These are phyloP conservation scores for Pomacea maculata DNA, from an alignment of 1,140 invertebrate genomes.

Conservation along the genomic window DNA sequence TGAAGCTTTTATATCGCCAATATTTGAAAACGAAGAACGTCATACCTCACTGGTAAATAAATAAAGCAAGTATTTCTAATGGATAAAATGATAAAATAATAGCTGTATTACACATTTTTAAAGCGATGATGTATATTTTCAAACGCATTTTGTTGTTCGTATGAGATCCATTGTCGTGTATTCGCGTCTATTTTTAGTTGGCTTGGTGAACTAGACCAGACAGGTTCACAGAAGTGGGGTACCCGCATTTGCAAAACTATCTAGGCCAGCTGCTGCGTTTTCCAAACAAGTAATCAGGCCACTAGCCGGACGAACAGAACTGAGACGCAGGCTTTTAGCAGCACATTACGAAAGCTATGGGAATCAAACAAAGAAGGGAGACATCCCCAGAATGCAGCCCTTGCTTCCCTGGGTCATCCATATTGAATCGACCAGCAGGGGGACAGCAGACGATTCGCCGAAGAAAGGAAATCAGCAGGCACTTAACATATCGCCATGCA, in stretches of 20 bases:
- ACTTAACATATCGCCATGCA: background rate
- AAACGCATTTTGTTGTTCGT: background rate
- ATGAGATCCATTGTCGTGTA: conserved; percentile 10
- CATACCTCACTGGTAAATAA: background rate
- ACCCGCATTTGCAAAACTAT: background rate
- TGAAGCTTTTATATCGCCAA: background rate
- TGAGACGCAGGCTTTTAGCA: background rate
- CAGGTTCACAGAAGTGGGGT: conserved; percentile 8
- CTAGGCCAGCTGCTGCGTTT: background rate
- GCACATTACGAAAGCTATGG: background rate
- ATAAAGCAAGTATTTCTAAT: background rate
- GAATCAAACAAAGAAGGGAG: background rate
- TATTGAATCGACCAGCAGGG: conserved; percentile 9
- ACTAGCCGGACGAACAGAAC: background rate
- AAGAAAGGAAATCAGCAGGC: background rate
- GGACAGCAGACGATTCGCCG: conserved; percentile 10
- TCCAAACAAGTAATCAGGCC: no score
- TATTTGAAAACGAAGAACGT: background rate
- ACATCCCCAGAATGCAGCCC: background rate
- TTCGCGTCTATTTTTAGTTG: conserved; percentile 16
- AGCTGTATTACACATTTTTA: background rate
- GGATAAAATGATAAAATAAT: no score
- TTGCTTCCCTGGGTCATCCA: conserved; percentile 11
- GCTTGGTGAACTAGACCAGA: conserved; percentile 13
- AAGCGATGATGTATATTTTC: background rate